Evolutionary conservation across 2,797 vertebrate genomes (phyloP).

Genomic region (Notamacropus eugenii): DNA sequence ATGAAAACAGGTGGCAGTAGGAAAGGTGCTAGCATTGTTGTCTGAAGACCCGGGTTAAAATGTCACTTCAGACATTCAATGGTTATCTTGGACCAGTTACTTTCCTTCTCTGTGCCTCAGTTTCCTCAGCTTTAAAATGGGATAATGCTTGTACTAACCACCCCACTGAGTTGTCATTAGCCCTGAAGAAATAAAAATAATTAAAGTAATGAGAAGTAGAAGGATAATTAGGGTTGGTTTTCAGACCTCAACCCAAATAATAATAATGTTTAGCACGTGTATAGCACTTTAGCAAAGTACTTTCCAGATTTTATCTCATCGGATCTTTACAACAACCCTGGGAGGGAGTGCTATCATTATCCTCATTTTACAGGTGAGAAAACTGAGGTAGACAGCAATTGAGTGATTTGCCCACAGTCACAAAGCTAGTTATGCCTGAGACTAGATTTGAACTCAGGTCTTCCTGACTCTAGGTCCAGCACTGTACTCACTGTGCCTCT

Average conservation of each 20-base stretch:
- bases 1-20: neutral
- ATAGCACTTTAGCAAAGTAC: neutral
- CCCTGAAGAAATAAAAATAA: neutral
- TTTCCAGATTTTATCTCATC: neutral
- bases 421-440: neutral
- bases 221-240: neutral
- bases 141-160: neutral
- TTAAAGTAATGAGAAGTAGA: neutral
- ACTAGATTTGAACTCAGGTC: neutral
- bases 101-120: no score
- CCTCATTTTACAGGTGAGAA: neutral
- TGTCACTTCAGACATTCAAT: no score
- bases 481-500: neutral
- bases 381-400: neutral
- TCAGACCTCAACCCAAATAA: neutral
- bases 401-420: neutral
- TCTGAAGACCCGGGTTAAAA: no score
- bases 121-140: no score
- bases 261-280: neutral
- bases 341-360: neutral
- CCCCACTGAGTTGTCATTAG: neutral
- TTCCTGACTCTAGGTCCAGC: neutral
- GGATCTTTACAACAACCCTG: neutral
- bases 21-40: no score
- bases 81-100: no score